phyloP scores from a whole-genome alignment of 2,113 vertebrate genomes.

The Garra rufa region DNA sequence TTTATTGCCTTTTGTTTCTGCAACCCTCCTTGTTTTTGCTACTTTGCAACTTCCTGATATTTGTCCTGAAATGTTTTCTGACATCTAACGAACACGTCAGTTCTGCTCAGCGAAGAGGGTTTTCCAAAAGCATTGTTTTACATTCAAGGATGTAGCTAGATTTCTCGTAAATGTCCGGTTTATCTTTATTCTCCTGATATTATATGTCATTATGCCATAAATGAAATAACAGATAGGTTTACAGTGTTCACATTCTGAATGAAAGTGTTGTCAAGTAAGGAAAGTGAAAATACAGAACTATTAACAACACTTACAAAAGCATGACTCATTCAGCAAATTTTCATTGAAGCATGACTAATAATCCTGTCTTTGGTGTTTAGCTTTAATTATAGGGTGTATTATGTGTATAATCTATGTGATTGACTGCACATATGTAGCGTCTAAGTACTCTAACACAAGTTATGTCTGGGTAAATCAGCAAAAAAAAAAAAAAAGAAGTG shows the following conservation, averaged over 20 bases:
- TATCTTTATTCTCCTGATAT: neutral
- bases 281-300: constrained; percentile 17
- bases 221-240: neutral
- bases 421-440: neutral
- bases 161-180: neutral
- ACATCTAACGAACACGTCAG: neutral
- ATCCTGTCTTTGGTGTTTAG: neutral
- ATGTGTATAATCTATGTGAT: neutral
- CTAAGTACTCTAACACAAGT: neutral
- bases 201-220: neutral
- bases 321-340: neutral
- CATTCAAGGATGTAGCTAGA: neutral
- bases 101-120: neutral
- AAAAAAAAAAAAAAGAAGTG: no score
- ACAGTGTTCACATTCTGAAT: neutral
- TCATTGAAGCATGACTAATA: neutral
- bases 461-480: neutral
- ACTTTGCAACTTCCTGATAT: neutral
- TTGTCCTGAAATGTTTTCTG: neutral
- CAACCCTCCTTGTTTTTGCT: neutral
- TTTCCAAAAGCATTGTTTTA: neutral
- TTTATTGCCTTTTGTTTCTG: neutral
- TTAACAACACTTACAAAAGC: neutral
- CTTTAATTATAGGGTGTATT: neutral
- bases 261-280: neutral